Evolutionary conservation across 2,797 vertebrate genomes (phyloP).

Genomic region (Pagetopsis macropterus): DNA sequence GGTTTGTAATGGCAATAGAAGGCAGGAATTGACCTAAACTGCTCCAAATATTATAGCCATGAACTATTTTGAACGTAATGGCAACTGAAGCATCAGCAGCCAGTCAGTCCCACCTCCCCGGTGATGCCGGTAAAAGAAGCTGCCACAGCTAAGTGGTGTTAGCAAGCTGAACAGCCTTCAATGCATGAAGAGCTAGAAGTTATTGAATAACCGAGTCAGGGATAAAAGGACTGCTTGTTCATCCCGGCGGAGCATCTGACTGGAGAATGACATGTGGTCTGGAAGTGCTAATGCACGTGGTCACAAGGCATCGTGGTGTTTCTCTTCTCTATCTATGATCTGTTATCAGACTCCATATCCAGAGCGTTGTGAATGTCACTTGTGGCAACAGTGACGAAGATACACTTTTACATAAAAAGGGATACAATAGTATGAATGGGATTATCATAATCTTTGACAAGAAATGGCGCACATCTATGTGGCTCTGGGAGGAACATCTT

Average conservation of each 20-base stretch:
- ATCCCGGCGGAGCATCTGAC: conserved; percentile 72
- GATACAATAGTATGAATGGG: not conserved
- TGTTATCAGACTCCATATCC: conserved; percentile 34
- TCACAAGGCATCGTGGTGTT: conserved; percentile 68
- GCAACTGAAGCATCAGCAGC: conserved; percentile 21
- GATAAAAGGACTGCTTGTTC: conserved; percentile 79
- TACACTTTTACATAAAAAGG: not conserved
- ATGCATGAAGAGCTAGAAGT: conserved; percentile 64
- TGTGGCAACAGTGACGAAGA: conserved; percentile 33
- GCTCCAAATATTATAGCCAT: not conserved
- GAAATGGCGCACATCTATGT: not conserved
- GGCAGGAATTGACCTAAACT: conserved; percentile 7
- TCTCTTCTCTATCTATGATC: conserved; percentile 40
- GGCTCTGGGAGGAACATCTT: not conserved
- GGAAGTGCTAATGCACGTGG: conserved; percentile 52
- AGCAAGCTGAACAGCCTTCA: conserved; percentile 40
- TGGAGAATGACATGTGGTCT: conserved; percentile 75
- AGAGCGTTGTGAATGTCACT: conserved; percentile 15
- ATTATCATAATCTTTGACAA: conserved; percentile 1
- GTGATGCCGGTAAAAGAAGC: conserved; percentile 27
- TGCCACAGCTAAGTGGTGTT: conserved; percentile 41
- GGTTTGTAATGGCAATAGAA: not conserved
- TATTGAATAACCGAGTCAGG: conserved; percentile 67
- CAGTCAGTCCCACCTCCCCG: conserved; percentile 40
- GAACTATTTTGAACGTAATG: conserved; percentile 26